phyloP scores from a whole-genome alignment of 35 echinoderm and acorn worm species.

The Heliocidaris erythrogramma region DNA sequence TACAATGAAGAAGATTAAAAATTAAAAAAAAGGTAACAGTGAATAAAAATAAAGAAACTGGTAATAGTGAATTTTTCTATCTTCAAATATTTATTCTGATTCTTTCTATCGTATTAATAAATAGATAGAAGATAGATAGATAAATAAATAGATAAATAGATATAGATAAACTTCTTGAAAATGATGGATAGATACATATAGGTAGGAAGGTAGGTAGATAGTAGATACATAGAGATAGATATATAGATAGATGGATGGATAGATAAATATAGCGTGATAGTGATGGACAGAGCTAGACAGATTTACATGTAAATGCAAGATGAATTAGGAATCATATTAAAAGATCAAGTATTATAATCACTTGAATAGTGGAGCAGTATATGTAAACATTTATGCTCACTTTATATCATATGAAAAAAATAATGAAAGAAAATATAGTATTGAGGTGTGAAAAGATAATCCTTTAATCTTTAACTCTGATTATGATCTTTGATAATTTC shows the following conservation, averaged over 20 bases:
- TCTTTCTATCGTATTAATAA: too few relatives aligned
- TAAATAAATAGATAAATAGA: background rate
- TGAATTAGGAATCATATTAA: background rate
- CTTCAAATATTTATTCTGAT: too few relatives aligned
- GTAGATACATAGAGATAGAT: background rate
- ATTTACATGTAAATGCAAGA: background rate
- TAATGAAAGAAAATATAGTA: background rate
- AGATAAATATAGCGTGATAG: background rate
- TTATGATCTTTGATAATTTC: background rate
- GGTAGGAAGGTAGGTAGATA: background rate
- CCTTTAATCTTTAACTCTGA: background rate
- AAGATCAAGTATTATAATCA: background rate
- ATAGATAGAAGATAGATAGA: background rate
- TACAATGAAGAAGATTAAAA: too few relatives aligned
- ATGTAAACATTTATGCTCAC: background rate
- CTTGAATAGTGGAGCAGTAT: background rate
- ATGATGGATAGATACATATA: background rate
- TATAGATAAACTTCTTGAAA: background rate
- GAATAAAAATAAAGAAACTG: too few relatives aligned
- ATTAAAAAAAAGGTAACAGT: too few relatives aligned
- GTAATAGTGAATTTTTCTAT: too few relatives aligned
- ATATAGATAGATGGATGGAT: conserved; percentile 33
- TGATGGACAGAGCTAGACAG: background rate
- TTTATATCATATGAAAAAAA: background rate
- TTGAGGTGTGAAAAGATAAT: background rate